These are phyloP conservation scores for Circaetus gallicus DNA, from an alignment of 2,113 vertebrate species.

Conservation along the genomic window DNA sequence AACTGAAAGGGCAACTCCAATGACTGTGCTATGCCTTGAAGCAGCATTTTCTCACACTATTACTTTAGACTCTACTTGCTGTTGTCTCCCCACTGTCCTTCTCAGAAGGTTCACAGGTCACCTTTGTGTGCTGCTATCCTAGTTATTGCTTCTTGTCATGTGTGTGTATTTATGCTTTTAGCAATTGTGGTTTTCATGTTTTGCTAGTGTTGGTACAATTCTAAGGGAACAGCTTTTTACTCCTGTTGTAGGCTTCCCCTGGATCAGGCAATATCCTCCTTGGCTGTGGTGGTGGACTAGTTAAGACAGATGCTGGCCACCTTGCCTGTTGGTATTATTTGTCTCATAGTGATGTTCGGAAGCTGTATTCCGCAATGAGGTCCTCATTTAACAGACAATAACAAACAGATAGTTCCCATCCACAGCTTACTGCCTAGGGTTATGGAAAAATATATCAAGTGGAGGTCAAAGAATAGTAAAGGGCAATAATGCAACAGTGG, in stretches of 20 bases:
- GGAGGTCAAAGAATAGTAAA: constrained; percentile 31
- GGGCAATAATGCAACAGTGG: constrained; percentile 6
- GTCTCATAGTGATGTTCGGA: not conserved
- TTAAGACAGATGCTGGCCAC: not conserved
- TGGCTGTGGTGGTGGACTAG: not conserved
- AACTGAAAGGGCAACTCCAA: not conserved
- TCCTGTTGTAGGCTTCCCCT: not conserved
- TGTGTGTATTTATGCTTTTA: not conserved
- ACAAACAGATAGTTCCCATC: constrained; percentile 24
- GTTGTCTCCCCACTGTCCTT: not conserved
- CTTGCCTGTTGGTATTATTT: not conserved
- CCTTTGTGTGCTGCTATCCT: not conserved
- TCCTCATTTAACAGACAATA: not conserved
- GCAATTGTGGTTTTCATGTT: not conserved
- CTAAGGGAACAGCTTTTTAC: not conserved
- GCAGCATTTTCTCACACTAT: not conserved
- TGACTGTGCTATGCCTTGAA: not conserved
- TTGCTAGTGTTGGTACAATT: not conserved
- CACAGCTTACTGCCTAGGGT: constrained; percentile 20
- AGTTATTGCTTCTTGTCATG: not conserved
- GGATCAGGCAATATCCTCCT: not conserved
- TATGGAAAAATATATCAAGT: constrained; percentile 56
- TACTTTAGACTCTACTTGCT: not conserved
- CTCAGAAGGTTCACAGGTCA: not conserved
- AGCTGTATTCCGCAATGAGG: not conserved